Evolutionary conservation across 2,113 vertebrate genomes (phyloP), one percentile per base, ranked within the genome.

Genomic region (Australoheros scitulus): DNA sequence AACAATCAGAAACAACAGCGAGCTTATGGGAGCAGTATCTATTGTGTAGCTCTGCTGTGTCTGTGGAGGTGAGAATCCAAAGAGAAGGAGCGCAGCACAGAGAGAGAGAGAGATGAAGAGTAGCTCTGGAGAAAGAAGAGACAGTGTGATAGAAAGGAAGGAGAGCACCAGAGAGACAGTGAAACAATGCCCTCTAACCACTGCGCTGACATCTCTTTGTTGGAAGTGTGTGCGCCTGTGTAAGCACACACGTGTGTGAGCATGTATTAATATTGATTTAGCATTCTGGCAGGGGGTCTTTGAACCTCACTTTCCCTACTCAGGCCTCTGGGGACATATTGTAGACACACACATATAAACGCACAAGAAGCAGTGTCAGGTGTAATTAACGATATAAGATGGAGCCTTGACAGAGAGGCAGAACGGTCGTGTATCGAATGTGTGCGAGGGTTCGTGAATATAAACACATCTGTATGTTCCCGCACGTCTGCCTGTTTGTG

Each of bases 191-290:
- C 89, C 89, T 85, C 90, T 56, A 94, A 93, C 91, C 92, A 91
- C 79, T 4, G 26, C 65, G 5, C 91, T 83, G 88, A 88, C 86
- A 85, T 88, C 75, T 90, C 91, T 91, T 88, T 90, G 92, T 91
- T 88, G 80, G 34, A 34, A 57, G 77, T 86, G 88, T 76, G 87
- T 78, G 64, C 10, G 70, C 63, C 55, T 81, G 87, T 87, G 81
- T 68, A 60, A 76, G 87, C 38, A 11, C 5, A 75, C 59, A 74
- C 52, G 70, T 78, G 87, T 86, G 86, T 78, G 77, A 88, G 90
- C 87, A 84, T 90, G 89, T 90, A 92, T 93, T 93, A 94, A 93
- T 93, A 94, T 93, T 94, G 92, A 93, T 93, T 93, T 91, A 90
- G 89, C 84, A 77, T 93, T 90, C 85, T 88, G 85, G 89, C 79